Conservation (phyloP, 2,888 invertebrate species). For the Polylopha cassiicola region DNA sequence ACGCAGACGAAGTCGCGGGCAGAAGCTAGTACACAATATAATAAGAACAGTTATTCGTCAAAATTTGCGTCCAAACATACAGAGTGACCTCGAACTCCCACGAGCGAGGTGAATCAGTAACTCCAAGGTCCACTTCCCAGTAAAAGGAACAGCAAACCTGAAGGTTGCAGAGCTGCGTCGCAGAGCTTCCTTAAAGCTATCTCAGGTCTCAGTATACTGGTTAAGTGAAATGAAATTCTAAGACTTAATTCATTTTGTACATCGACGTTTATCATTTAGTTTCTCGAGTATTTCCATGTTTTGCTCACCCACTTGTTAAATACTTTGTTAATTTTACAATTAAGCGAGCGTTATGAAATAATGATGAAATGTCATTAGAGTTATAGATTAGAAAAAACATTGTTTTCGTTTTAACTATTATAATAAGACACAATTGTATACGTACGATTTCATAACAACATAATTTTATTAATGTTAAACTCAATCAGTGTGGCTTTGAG, state of each 20-base stretch:
- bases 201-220: constrained; percentile 33
- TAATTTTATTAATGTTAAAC: too few species aligned
- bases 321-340: too few species aligned
- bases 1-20: too few species aligned
- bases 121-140: constrained; percentile 52
- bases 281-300: constrained; percentile 15
- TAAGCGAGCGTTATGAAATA: too few species aligned
- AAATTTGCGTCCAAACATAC: constrained; percentile 35
- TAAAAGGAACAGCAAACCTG: constrained; percentile 56
- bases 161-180: constrained; percentile 21
- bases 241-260: constrained; percentile 12
- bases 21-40: too few species aligned
- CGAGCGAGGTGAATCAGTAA: constrained; percentile 64
- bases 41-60: constrained; percentile 32
- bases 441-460: too few species aligned
- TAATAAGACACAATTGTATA: too few species aligned
- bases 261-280: constrained; percentile 8
- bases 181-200: constrained; percentile 24
- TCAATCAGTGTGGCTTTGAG: too few species aligned
- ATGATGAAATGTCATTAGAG: too few species aligned
- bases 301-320: constrained; percentile 8
- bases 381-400: too few species aligned
- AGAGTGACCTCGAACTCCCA: constrained; percentile 50
- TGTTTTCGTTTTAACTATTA: too few species aligned
- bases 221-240: constrained; percentile 16